phyloP scores from a whole-genome alignment of 2,797 vertebrate genomes.

The Carcharodon carcharias region DNA sequence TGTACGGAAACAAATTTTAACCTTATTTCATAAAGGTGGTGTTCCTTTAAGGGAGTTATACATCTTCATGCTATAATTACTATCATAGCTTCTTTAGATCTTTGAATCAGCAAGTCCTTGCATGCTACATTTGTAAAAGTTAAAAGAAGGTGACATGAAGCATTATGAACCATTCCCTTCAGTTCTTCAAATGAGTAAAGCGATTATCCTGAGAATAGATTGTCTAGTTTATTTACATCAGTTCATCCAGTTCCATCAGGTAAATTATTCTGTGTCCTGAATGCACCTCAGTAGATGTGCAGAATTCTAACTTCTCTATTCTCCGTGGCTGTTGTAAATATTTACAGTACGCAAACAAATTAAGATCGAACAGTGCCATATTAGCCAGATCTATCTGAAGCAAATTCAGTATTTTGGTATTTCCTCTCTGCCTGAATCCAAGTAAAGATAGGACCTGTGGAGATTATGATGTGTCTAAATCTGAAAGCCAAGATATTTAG shows the following conservation, averaged over 20 bases:
- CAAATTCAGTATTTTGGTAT: conserved; percentile 2
- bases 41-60: background rate
- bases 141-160: background rate
- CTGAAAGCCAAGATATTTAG: background rate
- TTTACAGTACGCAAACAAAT: background rate
- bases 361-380: background rate
- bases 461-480: background rate
- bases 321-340: background rate
- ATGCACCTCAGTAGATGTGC: conserved; percentile 13
- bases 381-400: background rate
- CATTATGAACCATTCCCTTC: background rate
- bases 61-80: background rate
- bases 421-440: background rate
- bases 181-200: background rate
- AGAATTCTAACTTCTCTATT: background rate
- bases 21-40: background rate
- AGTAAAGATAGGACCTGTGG: background rate
- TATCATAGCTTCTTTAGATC: background rate
- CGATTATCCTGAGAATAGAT: background rate
- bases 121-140: background rate
- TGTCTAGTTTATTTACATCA: conserved; percentile 1
- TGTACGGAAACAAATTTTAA: background rate
- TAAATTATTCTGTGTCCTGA: conserved; percentile 19
- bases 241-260: background rate
- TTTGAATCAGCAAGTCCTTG: background rate